Conservation (phyloP, 1,140 invertebrate species). For the Megathymus violae region DNA sequence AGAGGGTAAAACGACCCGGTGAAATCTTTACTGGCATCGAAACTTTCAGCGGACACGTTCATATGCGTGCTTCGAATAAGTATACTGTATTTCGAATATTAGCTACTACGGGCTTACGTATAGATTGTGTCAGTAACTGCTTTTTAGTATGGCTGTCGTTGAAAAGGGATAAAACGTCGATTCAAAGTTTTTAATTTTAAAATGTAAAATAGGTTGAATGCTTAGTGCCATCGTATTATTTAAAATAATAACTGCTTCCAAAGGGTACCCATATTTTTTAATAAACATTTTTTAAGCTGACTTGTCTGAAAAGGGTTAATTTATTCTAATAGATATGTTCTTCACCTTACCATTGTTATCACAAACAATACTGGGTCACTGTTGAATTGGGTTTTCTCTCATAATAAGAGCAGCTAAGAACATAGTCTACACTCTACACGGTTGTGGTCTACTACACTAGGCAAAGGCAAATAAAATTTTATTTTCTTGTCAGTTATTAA, state of each 20-base stretch:
- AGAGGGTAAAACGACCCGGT: conserved; percentile 17
- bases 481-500: no score
- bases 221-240: conserved; percentile 7
- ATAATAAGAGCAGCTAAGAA: no score
- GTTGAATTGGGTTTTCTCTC: no score
- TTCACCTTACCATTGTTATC: not conserved
- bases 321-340: not conserved
- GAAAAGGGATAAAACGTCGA: conserved; percentile 9
- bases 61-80: conserved; percentile 32
- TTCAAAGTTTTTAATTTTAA: conserved; percentile 26
- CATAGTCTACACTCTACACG: no score
- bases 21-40: conserved; percentile 1
- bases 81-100: not conserved
- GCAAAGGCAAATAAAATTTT: no score
- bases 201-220: conserved; percentile 15
- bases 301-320: not conserved
- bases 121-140: not conserved
- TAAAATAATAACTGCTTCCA: conserved; percentile 9
- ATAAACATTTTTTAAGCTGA: not conserved
- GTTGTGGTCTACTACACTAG: no score
- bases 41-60: conserved; percentile 23
- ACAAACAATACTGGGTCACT: not conserved
- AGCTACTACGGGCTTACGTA: no score
- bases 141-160: not conserved
- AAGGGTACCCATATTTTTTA: no score